These are phyloP conservation scores for Clivina fossor DNA, from an alignment of 2,888 invertebrate species.

Conservation along the genomic window DNA sequence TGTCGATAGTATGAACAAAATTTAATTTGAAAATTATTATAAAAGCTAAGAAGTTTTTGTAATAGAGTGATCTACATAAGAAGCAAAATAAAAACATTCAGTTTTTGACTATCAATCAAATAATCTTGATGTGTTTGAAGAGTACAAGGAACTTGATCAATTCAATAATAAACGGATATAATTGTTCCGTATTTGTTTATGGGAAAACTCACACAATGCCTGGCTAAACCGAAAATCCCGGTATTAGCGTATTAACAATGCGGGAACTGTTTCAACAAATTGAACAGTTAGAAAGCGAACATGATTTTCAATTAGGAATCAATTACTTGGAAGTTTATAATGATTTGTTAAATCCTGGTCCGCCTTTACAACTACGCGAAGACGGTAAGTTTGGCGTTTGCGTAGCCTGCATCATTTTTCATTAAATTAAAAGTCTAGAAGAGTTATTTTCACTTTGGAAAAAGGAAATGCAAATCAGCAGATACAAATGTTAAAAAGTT, in stretches of 20 bases:
- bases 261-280: slow-evolving; percentile 80
- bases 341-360: slow-evolving; percentile 75
- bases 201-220: slow-evolving; percentile 96
- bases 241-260: slow-evolving; percentile 88
- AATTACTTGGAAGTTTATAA: slow-evolving; percentile 86
- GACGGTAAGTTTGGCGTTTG: slow-evolving; percentile 77
- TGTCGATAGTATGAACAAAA: no score
- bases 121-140: no score
- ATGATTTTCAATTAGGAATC: slow-evolving; percentile 80
- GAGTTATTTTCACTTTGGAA: slow-evolving; percentile 77
- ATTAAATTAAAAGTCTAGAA: slow-evolving; percentile 71
- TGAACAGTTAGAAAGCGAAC: slow-evolving; percentile 65
- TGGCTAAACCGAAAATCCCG: slow-evolving; percentile 73
- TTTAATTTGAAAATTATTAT: no score
- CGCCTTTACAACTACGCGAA: slow-evolving; percentile 78
- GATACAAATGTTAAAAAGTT: slow-evolving; percentile 94
- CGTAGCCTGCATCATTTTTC: slow-evolving; percentile 76
- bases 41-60: no score
- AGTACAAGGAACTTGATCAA: slow-evolving; percentile 77
- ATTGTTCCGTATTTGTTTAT: slow-evolving; percentile 93
- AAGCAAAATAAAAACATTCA: slow-evolving; percentile 80
- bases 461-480: slow-evolving; percentile 86
- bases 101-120: no score
- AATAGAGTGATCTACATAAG: slow-evolving; percentile 76
- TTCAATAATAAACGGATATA: slow-evolving; percentile 68